Evolutionary conservation across 1,140 invertebrate genomes (phyloP), one percentile per base, ranked within the genome.

Genomic region (Tetramorium simillimum): DNA sequence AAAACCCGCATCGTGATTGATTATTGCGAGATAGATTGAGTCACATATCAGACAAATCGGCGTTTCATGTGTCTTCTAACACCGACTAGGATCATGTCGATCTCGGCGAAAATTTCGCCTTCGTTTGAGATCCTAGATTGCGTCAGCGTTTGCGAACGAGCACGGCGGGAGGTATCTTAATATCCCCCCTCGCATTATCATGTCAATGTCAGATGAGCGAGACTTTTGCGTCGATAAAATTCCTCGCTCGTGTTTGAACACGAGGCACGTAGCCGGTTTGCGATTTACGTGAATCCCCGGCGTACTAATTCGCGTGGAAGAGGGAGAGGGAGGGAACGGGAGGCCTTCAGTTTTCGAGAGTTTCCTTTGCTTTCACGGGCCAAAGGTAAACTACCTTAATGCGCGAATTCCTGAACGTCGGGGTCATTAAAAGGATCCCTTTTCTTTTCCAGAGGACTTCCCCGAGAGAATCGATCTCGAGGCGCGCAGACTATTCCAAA

Each of bases 401-500:
- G 12, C 14, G 24, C 24, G 14, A 3, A 77, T 63, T 78, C 7
- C 21, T 5, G 18, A 16, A 46, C 14, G 46, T 67, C 3, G 9
- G 6, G 16, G n/a, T 12, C 49, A 46, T 58, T 43, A 24, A 81
- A 81, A 60, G 3, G 10, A 81, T 24, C 21, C 4, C 53, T 40
- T 67, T 86, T 81, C 56, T 75, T 85, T 67, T 92, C 10, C 91
- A 95, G 95, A 94, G 56, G 87, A 91, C 10, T 95, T 92, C 80
- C 21, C 87, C 6, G 87, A 93, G 33, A 87, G 94, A 63, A 94
- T 95, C 43, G 91, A 95, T 78, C 69, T 80, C 6, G 94, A 95
- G 67, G 92, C 93, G 0, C 88, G 84, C n/a, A 91, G 86, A 77
- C 77, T 95, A 14, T 76, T 95, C 10, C 87, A 93, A 56, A 86